These are phyloP conservation scores for Argopecten irradians DNA, from an alignment of 1,140 invertebrate species.

Conservation along the genomic window DNA sequence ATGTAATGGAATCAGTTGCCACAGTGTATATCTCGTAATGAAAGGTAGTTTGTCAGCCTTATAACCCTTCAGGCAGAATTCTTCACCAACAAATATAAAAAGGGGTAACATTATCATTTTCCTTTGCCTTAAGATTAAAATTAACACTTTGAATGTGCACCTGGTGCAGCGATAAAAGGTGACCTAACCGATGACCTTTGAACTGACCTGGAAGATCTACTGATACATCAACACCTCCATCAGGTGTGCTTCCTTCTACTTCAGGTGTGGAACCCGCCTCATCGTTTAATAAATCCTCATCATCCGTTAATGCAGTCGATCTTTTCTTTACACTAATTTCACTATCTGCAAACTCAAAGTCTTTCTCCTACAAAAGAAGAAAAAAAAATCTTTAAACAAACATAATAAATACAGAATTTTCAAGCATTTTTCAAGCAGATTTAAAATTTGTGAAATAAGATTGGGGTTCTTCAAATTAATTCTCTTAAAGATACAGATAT, in stretches of 20 bases:
- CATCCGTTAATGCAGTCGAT: conserved; percentile 50
- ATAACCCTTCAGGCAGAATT: not conserved
- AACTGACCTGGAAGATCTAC: not conserved
- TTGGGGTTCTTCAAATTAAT: no score
- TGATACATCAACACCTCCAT: not conserved
- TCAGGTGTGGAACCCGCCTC: conserved; percentile 53
- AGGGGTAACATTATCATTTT: no score
- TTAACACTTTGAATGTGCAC: not conserved
- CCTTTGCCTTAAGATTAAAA: no score
- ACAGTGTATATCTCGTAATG: no score
- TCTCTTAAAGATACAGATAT: no score
- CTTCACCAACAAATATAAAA: not conserved
- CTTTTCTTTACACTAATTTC: conserved; percentile 44
- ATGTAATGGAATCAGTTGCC: no score
- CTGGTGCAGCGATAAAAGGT: not conserved
- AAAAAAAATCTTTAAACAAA: conserved; percentile 30
- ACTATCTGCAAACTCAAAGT: conserved; percentile 61
- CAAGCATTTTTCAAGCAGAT: no score
- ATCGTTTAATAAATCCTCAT: conserved; percentile 62
- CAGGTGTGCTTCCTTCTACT: not conserved
- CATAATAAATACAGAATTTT: no score
- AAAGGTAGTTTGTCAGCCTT: not conserved
- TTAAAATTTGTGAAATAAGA: no score
- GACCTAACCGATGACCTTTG: not conserved
- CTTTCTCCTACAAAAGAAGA: conserved; percentile 52